These are phyloP conservation scores for Trachymyrmex septentrionalis DNA, from an alignment of 1,140 invertebrate species.

Conservation along the genomic window DNA sequence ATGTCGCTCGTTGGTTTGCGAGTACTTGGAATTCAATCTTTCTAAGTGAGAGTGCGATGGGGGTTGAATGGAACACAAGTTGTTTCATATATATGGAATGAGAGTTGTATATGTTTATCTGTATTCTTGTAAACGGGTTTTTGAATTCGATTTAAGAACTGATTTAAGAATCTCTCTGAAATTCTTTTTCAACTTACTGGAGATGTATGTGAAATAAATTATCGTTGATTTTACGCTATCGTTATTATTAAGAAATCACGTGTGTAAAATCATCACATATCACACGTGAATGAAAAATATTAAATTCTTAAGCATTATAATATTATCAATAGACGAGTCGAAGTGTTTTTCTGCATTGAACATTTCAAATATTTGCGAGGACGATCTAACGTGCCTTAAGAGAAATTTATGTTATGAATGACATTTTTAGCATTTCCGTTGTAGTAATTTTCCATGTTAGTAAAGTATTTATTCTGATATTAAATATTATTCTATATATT, in stretches of 20 bases:
- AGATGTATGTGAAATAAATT: conserved; percentile 13
- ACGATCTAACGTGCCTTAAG: neutral
- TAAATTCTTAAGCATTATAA: neutral
- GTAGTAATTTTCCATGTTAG: neutral
- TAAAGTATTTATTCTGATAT: conserved; percentile 18
- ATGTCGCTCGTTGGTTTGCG: conserved; percentile 52
- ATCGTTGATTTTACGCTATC: neutral
- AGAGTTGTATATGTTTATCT: neutral
- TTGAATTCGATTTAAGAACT: conserved; percentile 30
- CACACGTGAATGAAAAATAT: neutral
- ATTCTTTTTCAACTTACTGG: neutral
- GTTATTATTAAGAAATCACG: neutral
- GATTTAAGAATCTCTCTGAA: neutral
- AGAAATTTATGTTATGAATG: conserved; percentile 31
- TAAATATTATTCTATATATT: neutral
- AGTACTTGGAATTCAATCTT: conserved; percentile 67
- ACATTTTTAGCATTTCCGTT: conserved; percentile 31
- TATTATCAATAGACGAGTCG: neutral
- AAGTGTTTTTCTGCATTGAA: conserved; percentile 24
- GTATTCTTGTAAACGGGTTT: neutral
- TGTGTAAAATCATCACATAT: neutral
- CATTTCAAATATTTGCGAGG: conserved; percentile 33
- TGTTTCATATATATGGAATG: conserved; percentile 49
- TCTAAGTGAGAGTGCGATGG: conserved; percentile 58
- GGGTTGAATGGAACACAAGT: conserved; percentile 57